Evolutionary conservation across 2,888 invertebrate genomes (phyloP).

Genomic region (Coremacera marginata): DNA sequence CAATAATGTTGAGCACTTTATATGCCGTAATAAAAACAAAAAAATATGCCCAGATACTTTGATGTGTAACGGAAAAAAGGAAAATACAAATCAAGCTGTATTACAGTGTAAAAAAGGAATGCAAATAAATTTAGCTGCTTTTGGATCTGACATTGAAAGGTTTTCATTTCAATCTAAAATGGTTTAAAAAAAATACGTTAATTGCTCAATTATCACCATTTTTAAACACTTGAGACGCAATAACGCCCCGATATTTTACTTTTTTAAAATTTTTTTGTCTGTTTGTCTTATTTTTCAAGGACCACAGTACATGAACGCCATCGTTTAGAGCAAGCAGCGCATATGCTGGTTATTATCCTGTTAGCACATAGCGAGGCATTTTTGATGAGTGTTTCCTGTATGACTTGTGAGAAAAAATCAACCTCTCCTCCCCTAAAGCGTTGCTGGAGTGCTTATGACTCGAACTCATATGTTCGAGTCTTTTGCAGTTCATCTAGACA

Average conservation of each 20-base stretch:
- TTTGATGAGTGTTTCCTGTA: background rate
- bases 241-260: slow-evolving; percentile 1
- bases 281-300: background rate
- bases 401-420: no score
- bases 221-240: slow-evolving; percentile 27
- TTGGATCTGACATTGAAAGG: no score
- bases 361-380: slow-evolving; percentile 6
- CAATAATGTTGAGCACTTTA: slow-evolving; percentile 20
- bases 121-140: no score
- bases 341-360: slow-evolving; percentile 3
- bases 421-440: no score
- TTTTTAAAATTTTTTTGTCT: background rate
- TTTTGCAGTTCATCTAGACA: no score
- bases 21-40: background rate
- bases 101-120: no score
- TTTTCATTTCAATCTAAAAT: background rate
- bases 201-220: slow-evolving; percentile 37
- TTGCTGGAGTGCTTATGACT: no score
- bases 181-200: slow-evolving; percentile 23
- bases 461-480: no score
- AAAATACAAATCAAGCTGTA: no score
- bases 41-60: background rate
- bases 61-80: no score
- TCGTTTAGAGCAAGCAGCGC: no score
- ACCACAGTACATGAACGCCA: background rate